Conservation (phyloP, 2,113 vertebrate species). For the Myxocyprinus asiaticus region DNA sequence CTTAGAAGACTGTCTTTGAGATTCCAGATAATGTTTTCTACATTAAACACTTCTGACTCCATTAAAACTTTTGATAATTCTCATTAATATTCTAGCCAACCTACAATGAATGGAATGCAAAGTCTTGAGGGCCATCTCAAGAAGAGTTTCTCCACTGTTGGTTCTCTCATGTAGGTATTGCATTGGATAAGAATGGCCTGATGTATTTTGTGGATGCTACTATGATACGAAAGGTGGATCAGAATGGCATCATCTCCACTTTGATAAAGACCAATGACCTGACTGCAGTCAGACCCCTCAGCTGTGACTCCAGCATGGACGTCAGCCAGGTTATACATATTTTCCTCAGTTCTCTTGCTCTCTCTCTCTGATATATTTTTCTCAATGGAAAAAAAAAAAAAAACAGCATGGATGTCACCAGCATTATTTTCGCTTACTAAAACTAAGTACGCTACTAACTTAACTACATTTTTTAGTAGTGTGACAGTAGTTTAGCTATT, state of each 20-base stretch:
- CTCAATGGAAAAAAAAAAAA: too few species aligned
- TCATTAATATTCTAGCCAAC: conserved; percentile 1
- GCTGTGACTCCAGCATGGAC: conserved; percentile 68
- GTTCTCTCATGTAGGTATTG: conserved; percentile 73
- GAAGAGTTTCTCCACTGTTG: not conserved
- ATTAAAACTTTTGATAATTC: not conserved
- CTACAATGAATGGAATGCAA: not conserved
- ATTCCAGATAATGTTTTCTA: conserved; percentile 10
- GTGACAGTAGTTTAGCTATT: too few species aligned
- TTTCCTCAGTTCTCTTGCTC: not conserved
- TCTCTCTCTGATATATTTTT: too few species aligned
- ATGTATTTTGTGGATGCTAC: conserved; percentile 91
- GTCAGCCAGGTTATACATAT: conserved; percentile 56
- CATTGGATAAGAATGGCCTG: conserved; percentile 86
- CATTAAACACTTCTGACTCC: too few species aligned
- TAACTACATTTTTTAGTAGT: too few species aligned
- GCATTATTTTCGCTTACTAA: too few species aligned
- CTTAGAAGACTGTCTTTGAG: not conserved
- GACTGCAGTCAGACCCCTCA: conserved; percentile 80
- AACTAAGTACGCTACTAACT: too few species aligned
- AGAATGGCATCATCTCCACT: conserved; percentile 88
- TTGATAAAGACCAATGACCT: conserved; percentile 88
- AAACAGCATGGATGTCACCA: too few species aligned
- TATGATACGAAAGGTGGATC: conserved; percentile 90
- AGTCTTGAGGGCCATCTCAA: too few species aligned